Evolutionary conservation across 2,888 invertebrate species (phyloP).

Genomic region (Invenusta paracnida): DNA sequence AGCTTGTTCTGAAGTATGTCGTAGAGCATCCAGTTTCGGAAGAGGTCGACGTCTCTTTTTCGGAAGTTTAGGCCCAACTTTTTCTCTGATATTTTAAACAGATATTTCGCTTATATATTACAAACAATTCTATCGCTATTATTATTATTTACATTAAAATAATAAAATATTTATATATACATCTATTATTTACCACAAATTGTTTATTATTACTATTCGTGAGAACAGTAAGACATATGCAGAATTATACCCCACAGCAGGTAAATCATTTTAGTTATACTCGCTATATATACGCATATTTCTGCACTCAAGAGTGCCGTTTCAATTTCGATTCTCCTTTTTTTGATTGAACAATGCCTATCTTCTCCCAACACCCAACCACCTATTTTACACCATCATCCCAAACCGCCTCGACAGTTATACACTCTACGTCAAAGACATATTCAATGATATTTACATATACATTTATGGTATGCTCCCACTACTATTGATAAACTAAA

Average conservation of each 20-base stretch:
- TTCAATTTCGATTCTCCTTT: background rate
- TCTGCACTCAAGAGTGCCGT: background rate
- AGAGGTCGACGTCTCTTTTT: conserved; percentile 47
- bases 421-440: background rate
- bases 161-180: background rate
- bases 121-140: background rate
- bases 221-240: no score
- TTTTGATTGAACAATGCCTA: background rate
- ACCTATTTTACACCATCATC: no score
- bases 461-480: no score
- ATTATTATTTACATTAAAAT: background rate
- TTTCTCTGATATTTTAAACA: background rate
- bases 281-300: background rate
- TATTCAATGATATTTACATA: background rate
- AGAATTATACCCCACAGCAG: no score
- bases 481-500: no score
- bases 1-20: conserved; percentile 50
- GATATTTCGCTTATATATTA: conserved; percentile 7
- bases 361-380: background rate
- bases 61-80: conserved; percentile 14
- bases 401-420: no score
- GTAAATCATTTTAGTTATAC: background rate
- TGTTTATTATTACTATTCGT: no score
- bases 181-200: background rate
- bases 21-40: conserved; percentile 52